Percentiles rank a stretch among this genome's conserved stretches.
Evolutionary conservation across 1,140 invertebrate species (phyloP).

Genomic region (Plutomurus gul): DNA sequence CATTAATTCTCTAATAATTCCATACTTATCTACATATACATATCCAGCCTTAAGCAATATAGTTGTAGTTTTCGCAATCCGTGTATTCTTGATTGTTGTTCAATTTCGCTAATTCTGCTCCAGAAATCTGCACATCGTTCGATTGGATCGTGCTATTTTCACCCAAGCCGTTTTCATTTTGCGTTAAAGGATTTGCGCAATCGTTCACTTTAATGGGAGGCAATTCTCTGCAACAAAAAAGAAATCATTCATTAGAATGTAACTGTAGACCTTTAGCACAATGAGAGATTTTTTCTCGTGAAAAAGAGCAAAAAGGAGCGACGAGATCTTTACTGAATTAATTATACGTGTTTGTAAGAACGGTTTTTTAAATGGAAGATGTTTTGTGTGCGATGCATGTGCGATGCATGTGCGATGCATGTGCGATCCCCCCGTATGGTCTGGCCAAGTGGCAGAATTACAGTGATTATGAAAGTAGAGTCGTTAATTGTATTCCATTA

Average conservation of each 20-base stretch:
- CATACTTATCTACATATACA: background rate
- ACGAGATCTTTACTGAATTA: too few relatives aligned
- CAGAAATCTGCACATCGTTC: background rate
- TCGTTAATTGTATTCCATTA: too few relatives aligned
- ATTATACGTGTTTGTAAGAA: too few relatives aligned
- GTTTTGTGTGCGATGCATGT: too few relatives aligned
- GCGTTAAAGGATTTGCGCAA: conserved; percentile 3
- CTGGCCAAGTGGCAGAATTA: too few relatives aligned
- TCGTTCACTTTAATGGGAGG: conserved; percentile 41
- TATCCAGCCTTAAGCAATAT: background rate
- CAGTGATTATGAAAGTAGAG: too few relatives aligned
- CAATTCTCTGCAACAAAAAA: conserved; percentile 30
- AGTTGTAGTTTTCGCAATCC: background rate
- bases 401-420: too few relatives aligned
- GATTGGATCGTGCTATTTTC: background rate
- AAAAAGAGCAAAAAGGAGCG: too few relatives aligned
- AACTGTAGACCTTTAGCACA: background rate
- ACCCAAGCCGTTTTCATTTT: conserved; percentile 37
- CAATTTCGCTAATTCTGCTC: background rate
- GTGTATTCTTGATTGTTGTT: background rate
- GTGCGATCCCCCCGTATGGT: too few relatives aligned
- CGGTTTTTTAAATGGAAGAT: too few relatives aligned
- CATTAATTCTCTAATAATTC: conserved; percentile 20
- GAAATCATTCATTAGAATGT: background rate
- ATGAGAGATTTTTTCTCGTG: background rate